phyloP scores from a whole-genome alignment of 2,797 vertebrate genomes.

The Florisuga fusca region DNA sequence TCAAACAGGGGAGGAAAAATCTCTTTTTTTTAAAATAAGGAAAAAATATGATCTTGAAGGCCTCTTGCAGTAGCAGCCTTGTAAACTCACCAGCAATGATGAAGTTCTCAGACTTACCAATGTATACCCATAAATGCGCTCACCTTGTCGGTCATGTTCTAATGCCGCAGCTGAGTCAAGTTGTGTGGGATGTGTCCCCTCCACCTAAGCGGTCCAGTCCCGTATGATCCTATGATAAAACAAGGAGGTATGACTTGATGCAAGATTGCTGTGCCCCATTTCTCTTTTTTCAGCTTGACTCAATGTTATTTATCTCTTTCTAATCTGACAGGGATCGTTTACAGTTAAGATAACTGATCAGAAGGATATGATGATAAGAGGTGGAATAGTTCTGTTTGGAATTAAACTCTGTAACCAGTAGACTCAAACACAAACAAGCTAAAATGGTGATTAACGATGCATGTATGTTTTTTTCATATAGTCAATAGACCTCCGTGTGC shows the following conservation, averaged over 20 bases:
- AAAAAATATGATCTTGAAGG: conserved; percentile 43
- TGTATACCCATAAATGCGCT: conserved; percentile 31
- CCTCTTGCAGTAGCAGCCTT: conserved; percentile 57
- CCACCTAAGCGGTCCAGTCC: conserved; percentile 60
- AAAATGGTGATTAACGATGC: conserved; percentile 99
- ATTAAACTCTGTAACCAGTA: conserved; percentile 97
- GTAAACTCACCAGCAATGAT: conserved; percentile 45
- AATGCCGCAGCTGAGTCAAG: conserved; percentile 80
- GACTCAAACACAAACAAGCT: conserved; percentile 97
- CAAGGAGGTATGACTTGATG: conserved; percentile 81
- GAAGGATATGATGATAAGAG: conserved; percentile 96
- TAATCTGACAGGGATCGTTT: conserved; percentile 99
- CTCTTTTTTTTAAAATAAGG: background rate
- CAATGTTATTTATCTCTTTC: conserved; percentile 99
- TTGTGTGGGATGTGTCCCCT: conserved; percentile 75
- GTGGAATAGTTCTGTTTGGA: conserved; percentile 96
- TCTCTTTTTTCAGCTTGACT: conserved; percentile 87
- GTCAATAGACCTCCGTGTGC: conserved; percentile 97
- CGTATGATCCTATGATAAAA: conserved; percentile 73
- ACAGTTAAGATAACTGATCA: conserved; percentile 97
- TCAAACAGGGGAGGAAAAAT: conserved; percentile 34
- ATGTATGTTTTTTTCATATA: conserved; percentile 96
- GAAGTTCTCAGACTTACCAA: conserved; percentile 61
- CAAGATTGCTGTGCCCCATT: conserved; percentile 81
- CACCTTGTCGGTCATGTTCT: conserved; percentile 69